These are phyloP conservation scores for Perognathus longimembris DNA, from an alignment of 2,113 vertebrate species.

Conservation along the genomic window DNA sequence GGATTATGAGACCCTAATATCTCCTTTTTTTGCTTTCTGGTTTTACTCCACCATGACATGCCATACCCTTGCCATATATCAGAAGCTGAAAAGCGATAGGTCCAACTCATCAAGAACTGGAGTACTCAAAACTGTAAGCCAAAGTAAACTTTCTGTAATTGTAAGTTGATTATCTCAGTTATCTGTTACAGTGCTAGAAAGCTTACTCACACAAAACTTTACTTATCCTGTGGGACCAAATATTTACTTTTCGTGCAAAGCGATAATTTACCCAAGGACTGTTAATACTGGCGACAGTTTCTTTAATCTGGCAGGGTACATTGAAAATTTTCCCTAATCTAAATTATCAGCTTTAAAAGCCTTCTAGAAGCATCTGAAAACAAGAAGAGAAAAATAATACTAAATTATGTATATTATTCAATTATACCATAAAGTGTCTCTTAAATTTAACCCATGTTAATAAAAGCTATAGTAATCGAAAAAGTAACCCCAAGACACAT, in stretches of 20 bases:
- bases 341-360: conserved; percentile 21
- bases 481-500: background rate
- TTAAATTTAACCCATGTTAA: conserved; percentile 37
- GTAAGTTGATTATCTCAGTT: background rate
- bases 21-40: background rate
- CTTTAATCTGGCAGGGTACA: background rate
- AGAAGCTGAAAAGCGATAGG: background rate
- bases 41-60: background rate
- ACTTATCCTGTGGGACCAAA: background rate
- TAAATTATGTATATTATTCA: conserved; percentile 39
- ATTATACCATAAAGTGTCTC: background rate
- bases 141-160: background rate
- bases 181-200: background rate
- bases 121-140: background rate
- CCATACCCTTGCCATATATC: background rate
- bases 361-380: conserved; percentile 13
- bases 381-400: background rate
- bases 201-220: background rate
- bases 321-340: conserved; percentile 23
- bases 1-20: background rate
- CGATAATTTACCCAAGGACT: background rate
- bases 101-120: background rate
- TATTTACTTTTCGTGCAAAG: conserved; percentile 31
- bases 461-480: conserved; percentile 30
- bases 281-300: conserved; percentile 20